These are phyloP conservation scores for Theodoxus fluviatilis DNA, from an alignment of 2,888 invertebrate species.

Conservation along the genomic window DNA sequence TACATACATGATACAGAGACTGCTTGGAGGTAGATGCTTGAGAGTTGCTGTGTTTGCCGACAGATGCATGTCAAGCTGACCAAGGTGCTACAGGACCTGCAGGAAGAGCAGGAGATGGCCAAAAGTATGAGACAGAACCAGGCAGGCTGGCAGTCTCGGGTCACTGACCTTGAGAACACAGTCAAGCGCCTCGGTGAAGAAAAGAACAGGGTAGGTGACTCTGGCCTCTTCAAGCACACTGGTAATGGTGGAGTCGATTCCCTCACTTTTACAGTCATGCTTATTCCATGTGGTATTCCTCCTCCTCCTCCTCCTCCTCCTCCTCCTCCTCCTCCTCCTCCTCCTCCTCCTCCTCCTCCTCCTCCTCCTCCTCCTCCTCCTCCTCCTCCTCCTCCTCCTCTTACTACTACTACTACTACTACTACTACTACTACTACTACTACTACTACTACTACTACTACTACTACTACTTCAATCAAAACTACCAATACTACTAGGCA, in stretches of 20 bases:
- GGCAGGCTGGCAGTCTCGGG: slow-evolving; percentile 70
- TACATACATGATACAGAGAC: too few relatives aligned
- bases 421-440: too few relatives aligned
- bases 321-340: neutral
- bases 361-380: neutral
- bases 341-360: neutral
- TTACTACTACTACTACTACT: neutral
- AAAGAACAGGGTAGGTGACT: slow-evolving; percentile 62
- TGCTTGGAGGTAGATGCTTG: neutral
- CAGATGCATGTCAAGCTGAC: slow-evolving; percentile 69
- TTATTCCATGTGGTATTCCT: neutral
- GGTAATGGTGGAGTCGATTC: neutral
- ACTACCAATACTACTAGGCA: too few relatives aligned
- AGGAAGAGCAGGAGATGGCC: slow-evolving; percentile 86
- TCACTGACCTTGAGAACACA: slow-evolving; percentile 46
- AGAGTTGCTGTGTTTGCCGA: slow-evolving; percentile 15
- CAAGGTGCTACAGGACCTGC: slow-evolving; percentile 75
- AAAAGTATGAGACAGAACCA: slow-evolving; percentile 80
- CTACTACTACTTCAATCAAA: too few relatives aligned
- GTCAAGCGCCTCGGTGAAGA: slow-evolving; percentile 47
- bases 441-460: too few relatives aligned
- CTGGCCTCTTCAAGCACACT: too few relatives aligned
- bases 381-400: neutral
- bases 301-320: neutral
- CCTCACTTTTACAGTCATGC: neutral